phyloP scores from a whole-genome alignment of 2,888 invertebrate genomes.

The Epinotia nisella region DNA sequence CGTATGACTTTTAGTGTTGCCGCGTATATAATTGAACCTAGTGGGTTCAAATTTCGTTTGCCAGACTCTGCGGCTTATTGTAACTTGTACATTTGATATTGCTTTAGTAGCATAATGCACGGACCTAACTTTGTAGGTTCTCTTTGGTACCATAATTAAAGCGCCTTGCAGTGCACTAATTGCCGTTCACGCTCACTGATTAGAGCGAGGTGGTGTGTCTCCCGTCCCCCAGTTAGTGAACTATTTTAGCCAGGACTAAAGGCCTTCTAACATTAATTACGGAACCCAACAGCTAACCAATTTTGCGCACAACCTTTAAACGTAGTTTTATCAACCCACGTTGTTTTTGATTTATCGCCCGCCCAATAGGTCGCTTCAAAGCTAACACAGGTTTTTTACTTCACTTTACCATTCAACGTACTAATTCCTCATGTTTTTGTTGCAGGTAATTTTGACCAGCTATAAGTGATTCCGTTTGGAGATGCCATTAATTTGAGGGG shows the following conservation, averaged over 20 bases:
- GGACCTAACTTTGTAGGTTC: not conserved
- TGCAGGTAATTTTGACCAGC: conserved; percentile 37
- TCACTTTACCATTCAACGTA: conserved; percentile 21
- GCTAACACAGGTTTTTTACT: conserved; percentile 36
- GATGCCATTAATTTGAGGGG: conserved; percentile 24
- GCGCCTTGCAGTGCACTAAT: no score
- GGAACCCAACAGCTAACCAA: conserved; percentile 18
- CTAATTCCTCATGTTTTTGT: conserved; percentile 38
- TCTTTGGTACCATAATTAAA: not conserved
- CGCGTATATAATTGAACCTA: no score
- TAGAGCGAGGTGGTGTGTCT: no score
- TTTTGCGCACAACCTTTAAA: conserved; percentile 22
- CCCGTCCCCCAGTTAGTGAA: no score
- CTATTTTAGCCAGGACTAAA: no score
- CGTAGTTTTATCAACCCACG: conserved; percentile 32
- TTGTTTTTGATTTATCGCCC: conserved; percentile 37
- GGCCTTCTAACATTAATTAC: not conserved
- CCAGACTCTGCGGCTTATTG: not conserved
- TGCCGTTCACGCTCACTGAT: no score
- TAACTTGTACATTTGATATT: not conserved
- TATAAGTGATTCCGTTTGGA: conserved; percentile 26
- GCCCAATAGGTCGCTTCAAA: conserved; percentile 25
- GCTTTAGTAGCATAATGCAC: not conserved
- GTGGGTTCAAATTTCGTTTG: not conserved
- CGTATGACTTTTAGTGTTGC: no score